A percentile compares a stretch with the other conserved stretches of the same genome.
Conservation (phyloP, 2,113 vertebrate genomes). For the Pseudonaja textilis region DNA sequence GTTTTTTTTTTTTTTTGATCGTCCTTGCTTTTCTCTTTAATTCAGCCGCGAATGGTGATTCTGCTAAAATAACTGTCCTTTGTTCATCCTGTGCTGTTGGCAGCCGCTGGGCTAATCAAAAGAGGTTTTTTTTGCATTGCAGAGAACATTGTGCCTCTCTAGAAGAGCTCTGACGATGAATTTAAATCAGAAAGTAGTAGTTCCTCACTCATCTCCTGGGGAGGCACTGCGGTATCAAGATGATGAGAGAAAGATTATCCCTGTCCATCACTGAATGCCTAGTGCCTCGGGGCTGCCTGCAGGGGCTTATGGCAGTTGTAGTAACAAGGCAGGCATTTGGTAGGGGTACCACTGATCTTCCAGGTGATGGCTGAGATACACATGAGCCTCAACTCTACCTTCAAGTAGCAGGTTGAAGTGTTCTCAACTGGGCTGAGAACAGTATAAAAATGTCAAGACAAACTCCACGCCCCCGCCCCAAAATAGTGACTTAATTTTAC, state of each 20-base stretch:
- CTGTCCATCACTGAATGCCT: background rate
- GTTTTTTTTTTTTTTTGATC: background rate
- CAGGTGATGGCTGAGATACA: background rate
- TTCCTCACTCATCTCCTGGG: background rate
- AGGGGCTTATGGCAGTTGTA: background rate
- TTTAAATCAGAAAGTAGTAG: background rate
- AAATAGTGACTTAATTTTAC: background rate
- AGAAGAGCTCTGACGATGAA: background rate
- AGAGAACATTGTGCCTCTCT: background rate
- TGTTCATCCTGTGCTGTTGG: background rate
- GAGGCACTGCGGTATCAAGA: background rate
- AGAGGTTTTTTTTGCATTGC: background rate
- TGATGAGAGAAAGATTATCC: background rate
- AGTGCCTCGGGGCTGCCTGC: background rate
- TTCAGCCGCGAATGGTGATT: background rate
- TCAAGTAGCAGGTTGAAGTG: background rate
- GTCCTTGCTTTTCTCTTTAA: background rate
- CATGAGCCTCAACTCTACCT: background rate
- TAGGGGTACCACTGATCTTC: background rate
- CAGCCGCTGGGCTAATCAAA: background rate
- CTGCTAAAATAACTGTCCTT: background rate
- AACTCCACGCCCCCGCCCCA: background rate
- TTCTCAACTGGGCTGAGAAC: background rate
- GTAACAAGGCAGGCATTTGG: background rate
- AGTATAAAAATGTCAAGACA: background rate